These are phyloP conservation scores for Leptobrachium leishanense DNA, from an alignment of 2,113 vertebrate genomes.

Conservation along the genomic window DNA sequence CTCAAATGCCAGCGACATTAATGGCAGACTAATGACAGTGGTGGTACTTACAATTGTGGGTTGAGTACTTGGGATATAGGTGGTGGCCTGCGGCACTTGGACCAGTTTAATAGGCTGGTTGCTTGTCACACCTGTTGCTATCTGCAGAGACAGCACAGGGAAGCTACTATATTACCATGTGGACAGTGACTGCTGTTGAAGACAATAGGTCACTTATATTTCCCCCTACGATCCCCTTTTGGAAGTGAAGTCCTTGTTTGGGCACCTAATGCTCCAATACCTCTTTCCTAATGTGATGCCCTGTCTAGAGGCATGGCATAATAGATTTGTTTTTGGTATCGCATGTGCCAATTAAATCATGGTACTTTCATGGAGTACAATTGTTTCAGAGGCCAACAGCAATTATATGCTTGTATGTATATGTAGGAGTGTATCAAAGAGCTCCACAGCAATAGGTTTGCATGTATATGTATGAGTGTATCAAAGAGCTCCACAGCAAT, in stretches of 20 bases:
- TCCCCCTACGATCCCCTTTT: no score
- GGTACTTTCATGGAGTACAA: no score
- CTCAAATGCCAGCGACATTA: slow-evolving; percentile 53
- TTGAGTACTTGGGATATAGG: slow-evolving; percentile 67
- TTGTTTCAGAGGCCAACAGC: no score
- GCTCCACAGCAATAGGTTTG: no score
- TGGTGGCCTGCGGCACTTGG: slow-evolving; percentile 65
- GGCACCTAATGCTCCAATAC: background rate
- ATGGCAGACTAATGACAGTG: slow-evolving; percentile 50
- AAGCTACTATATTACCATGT: slow-evolving; percentile 52
- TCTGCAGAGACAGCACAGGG: slow-evolving; percentile 72
- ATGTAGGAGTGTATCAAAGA: no score
- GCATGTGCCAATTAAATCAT: no score
- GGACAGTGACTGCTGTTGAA: slow-evolving; percentile 2
- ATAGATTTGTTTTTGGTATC: no score
- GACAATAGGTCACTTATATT: background rate
- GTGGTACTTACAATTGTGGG: slow-evolving; percentile 69
- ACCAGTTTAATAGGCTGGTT: slow-evolving; percentile 67
- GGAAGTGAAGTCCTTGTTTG: background rate
- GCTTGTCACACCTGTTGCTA: slow-evolving; percentile 71
- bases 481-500: no score
- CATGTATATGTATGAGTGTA: no score
- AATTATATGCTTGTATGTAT: no score
- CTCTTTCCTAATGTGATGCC: background rate
- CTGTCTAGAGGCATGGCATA: no score